Evolutionary conservation across 2,888 invertebrate genomes (phyloP).

Genomic region (Steinernema hermaphroditum): DNA sequence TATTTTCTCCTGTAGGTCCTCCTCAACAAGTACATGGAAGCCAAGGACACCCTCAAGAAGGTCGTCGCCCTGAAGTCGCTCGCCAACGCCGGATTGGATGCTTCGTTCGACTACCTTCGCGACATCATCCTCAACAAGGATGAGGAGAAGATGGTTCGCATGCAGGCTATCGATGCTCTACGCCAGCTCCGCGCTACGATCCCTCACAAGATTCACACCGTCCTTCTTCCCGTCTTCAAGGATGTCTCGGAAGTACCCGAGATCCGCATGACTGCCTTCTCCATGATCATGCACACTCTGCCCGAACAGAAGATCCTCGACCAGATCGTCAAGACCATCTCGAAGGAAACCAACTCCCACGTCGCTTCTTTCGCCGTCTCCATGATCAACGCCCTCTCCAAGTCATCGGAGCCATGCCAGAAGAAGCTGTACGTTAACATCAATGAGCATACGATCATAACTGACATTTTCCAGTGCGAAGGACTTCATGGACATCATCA

Average conservation of each 20-base stretch:
- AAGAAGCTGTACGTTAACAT: constrained; percentile 37
- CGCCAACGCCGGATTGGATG: constrained; percentile 43
- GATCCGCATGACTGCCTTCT: constrained; percentile 56
- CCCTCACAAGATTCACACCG: constrained; percentile 53
- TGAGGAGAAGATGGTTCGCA: constrained; percentile 35
- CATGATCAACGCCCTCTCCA: constrained; percentile 46
- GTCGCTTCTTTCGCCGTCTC: constrained; percentile 56
- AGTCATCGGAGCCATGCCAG: constrained; percentile 53
- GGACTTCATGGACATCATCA: constrained; percentile 5
- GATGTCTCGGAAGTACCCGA: constrained; percentile 52
- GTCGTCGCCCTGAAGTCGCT: constrained; percentile 44
- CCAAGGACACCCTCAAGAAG: background rate
- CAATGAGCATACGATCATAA: background rate
- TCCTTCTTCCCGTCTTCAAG: constrained; percentile 60
- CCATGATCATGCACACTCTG: constrained; percentile 48
- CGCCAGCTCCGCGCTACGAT: constrained; percentile 47
- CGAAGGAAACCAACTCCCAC: constrained; percentile 52
- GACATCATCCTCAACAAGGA: constrained; percentile 42
- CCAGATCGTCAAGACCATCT: constrained; percentile 49
- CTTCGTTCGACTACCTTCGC: constrained; percentile 39
- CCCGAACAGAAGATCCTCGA: constrained; percentile 53
- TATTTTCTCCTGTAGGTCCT: background rate
- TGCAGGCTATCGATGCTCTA: constrained; percentile 60
- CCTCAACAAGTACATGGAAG: background rate
- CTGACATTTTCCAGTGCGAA: background rate